Percentiles rank a stretch among this genome's conserved stretches.
Conservation (phyloP, 2,888 invertebrate genomes). For the Erannis defoliaria region DNA sequence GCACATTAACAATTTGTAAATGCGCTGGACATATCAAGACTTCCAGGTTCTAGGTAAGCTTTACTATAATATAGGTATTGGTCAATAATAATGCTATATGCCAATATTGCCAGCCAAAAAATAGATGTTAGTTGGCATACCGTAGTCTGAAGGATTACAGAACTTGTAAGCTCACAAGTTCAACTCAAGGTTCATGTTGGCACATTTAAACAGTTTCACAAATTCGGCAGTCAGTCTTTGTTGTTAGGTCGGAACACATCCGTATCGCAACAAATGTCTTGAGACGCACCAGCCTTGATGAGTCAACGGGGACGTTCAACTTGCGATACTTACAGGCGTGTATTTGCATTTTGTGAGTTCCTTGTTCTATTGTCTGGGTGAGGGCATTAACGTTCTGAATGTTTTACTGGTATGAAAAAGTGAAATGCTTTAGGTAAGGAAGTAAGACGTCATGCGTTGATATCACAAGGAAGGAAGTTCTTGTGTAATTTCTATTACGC, state of each 20-base stretch:
- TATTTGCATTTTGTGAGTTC: slow-evolving; percentile 48
- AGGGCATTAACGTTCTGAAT: slow-evolving; percentile 29
- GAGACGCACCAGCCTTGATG: slow-evolving; percentile 45
- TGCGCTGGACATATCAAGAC: no score
- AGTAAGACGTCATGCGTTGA: slow-evolving; percentile 15
- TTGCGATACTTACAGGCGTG: slow-evolving; percentile 34
- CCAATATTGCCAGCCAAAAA: neutral
- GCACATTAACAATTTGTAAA: no score
- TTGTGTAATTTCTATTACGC: neutral
- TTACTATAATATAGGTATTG: no score
- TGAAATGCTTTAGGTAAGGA: slow-evolving; percentile 30
- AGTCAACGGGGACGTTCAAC: slow-evolving; percentile 50
- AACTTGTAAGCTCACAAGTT: slow-evolving; percentile 21
- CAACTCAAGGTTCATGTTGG: slow-evolving; percentile 27
- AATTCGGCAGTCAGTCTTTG: slow-evolving; percentile 35
- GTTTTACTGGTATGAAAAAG: slow-evolving; percentile 29
- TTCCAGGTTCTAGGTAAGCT: no score
- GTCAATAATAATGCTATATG: no score
- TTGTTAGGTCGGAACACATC: slow-evolving; percentile 37
- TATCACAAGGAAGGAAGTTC: slow-evolving; percentile 15
- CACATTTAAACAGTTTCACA: slow-evolving; percentile 12
- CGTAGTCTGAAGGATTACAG: neutral
- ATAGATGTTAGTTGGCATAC: neutral
- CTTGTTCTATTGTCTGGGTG: slow-evolving; percentile 47
- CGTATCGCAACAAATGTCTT: slow-evolving; percentile 41